Percentiles rank a stretch among this genome's conserved stretches.
Evolutionary conservation across 2,797 vertebrate genomes (phyloP).

Genomic region (Acridotheres tristis): DNA sequence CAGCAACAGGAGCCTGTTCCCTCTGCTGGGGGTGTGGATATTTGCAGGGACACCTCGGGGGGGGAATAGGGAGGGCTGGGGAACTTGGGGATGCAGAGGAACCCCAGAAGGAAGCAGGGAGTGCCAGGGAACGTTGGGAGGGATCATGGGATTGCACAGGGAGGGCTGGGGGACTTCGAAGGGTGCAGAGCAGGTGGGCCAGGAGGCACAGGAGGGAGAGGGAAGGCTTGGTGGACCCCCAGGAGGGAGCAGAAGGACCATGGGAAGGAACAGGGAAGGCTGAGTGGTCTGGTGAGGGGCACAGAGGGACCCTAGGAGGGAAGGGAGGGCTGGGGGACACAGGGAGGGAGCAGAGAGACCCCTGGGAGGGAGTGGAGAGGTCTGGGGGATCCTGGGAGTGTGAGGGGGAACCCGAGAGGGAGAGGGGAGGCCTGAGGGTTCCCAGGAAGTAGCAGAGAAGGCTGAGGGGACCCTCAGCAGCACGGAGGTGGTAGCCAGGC

Average conservation of each 20-base stretch:
- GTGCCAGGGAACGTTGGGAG: accelerated
- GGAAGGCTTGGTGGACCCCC: background rate
- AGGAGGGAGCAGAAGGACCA: background rate
- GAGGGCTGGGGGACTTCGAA: background rate
- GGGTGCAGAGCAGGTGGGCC: no score
- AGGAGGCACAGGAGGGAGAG: background rate
- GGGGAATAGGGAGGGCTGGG: background rate
- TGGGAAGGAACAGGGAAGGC: accelerated
- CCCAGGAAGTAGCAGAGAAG: background rate
- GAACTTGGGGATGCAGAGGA: background rate
- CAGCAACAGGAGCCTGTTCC: background rate
- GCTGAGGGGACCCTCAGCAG: background rate
- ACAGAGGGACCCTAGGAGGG: background rate
- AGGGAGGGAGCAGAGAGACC: accelerated
- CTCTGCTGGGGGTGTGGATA: accelerated
- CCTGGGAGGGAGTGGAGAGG: no score
- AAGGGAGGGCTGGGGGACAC: background rate
- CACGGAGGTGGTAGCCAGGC: accelerated
- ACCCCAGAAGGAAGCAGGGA: background rate
- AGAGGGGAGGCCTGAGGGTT: background rate
- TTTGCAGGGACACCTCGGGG: accelerated
- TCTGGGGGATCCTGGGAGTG: background rate
- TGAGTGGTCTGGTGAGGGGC: background rate
- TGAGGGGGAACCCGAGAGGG: background rate
- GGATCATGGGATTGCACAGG: background rate